A percentile compares a stretch with the other conserved stretches of the same genome.
phyloP scores from a whole-genome alignment of 2,113 vertebrate species.

The Misgurnus mizolepis region DNA sequence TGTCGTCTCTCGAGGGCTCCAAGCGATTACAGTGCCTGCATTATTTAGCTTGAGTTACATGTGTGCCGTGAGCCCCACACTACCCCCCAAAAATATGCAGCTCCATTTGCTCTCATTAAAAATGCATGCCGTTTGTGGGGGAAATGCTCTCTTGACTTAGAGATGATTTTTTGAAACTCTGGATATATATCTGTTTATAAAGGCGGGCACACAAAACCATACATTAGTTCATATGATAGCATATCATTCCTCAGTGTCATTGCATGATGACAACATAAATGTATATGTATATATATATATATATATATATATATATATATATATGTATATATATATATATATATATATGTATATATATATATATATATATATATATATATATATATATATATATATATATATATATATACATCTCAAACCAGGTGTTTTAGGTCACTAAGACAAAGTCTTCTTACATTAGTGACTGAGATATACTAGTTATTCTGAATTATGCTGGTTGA shows the following conservation, averaged over 20 bases:
- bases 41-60: conserved; percentile 58
- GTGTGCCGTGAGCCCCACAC: conserved; percentile 43
- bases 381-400: too few relatives aligned
- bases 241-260: conserved; percentile 2
- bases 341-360: too few relatives aligned
- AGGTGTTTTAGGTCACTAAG: conserved; percentile 28
- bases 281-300: too few relatives aligned
- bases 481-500: conserved; percentile 32
- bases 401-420: background rate
- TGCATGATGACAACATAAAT: background rate
- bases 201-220: conserved; percentile 3
- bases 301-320: too few relatives aligned
- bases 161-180: conserved; percentile 48
- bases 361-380: too few relatives aligned
- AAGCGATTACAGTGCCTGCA: conserved; percentile 57
- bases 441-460: conserved; percentile 9
- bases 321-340: too few relatives aligned
- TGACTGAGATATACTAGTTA: conserved; percentile 24
- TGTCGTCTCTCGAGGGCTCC: conserved; percentile 31
- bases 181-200: conserved; percentile 1
- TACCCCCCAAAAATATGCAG: conserved; percentile 39
- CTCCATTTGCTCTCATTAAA: conserved; percentile 62
- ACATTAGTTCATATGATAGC: background rate
- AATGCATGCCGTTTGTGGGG: conserved; percentile 44
- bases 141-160: conserved; percentile 45